Evolutionary conservation across 2,113 vertebrate genomes (phyloP), one percentile per base, ranked within the genome.

Genomic region (Diglossa brunneiventris): DNA sequence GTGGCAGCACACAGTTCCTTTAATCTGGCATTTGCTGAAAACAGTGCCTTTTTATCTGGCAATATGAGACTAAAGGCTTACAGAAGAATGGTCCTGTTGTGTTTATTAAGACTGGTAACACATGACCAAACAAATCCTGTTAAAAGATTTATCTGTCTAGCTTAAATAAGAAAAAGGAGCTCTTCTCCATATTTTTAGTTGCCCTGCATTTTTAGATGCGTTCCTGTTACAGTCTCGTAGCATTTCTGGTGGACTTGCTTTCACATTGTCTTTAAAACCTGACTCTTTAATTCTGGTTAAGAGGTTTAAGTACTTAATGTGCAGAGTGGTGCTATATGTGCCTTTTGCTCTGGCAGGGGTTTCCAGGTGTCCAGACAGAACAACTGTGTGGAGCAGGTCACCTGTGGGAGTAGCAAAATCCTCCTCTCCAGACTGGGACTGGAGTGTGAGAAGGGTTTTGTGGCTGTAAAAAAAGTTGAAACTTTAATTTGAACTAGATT

Each of bases 111-210:
- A 28, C 91, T 91, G 80, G 80, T 66, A 94, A 91, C 94, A 87
- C 73, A 83, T 95, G 96, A 96, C 94, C 96, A 96, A 74, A 90
- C 69, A 93, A 95, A 91, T 97, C 95, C 96, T 92, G 89, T 97
- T 96, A 96, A 87, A 83, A 94, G 93, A 92, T 96, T 81, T 92
- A 93, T 96, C 97, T 97, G 89, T 96, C 88, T 92, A 77, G 72
- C 89, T 95, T 74, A 81, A 96, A 90, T 75, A 74, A 94, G 67
- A 70, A 59, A 85, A 87, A 42, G 46, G 55, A 94, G 59, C 81
- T 92, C 79, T 49, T 90, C 84, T 74, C 83, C 18, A 3, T 89
- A 26, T 86, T 90, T 93, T 80, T 49, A 83, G 72, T 78, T 50
- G 18, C 79, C 66, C 72, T 46, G 53, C 18, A 1, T 79, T 27